Conservation (phyloP, 1,140 invertebrate species). For the Neodiprion lecontei region DNA sequence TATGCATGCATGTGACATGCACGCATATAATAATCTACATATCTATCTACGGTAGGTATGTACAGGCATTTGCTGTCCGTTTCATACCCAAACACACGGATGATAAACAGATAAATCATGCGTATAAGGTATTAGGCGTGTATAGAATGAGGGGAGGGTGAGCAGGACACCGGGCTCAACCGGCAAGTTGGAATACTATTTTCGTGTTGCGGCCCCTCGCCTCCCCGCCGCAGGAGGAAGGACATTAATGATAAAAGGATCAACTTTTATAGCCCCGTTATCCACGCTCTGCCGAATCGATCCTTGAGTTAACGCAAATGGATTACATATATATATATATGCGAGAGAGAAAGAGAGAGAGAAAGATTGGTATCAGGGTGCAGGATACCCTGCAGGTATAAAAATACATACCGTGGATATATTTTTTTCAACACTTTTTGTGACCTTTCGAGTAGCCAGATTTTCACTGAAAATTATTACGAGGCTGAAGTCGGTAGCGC, state of each 20-base stretch:
- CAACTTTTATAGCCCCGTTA: constrained; percentile 3
- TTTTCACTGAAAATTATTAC: no score
- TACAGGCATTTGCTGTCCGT: no score
- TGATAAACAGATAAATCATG: background rate
- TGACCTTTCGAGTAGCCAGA: no score
- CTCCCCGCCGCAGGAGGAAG: background rate
- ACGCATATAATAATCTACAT: no score
- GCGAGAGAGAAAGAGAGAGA: background rate
- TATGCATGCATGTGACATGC: no score
- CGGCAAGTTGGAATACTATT: background rate
- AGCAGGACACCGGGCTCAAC: background rate
- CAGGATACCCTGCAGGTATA: no score
- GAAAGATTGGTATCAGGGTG: no score
- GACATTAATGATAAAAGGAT: constrained; percentile 6
- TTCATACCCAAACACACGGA: no score
- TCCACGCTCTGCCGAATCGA: background rate
- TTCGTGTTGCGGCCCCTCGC: background rate
- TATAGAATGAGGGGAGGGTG: background rate
- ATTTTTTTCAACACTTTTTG: no score
- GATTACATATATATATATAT: background rate
- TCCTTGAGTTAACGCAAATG: constrained; percentile 6
- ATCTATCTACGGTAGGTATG: no score
- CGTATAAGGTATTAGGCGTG: background rate
- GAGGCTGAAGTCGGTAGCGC: no score
- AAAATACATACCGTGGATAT: no score